Base-by-base conservation (phyloP, 2,113 vertebrate genomes). In the Zosterops borbonicus region DNA sequence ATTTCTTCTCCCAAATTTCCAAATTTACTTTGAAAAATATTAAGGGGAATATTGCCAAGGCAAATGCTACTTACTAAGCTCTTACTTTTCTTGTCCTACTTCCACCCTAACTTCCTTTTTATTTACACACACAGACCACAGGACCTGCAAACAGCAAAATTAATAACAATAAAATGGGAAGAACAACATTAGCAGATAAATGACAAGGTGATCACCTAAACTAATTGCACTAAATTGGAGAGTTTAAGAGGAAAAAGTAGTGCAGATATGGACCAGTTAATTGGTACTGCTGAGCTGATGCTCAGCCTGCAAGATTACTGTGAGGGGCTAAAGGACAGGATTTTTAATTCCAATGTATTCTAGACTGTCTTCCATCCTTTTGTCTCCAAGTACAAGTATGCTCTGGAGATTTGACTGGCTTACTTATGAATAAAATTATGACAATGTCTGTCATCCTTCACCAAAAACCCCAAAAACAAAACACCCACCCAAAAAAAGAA, bases 321-420 rank as follows among this genome's bases (percentile, higher is more conserved):
- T 19, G 39, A 33, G 7, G 29, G n/a, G 64, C 60, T n/a, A 21
- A 59, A 67, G 23, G 18, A 81, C 9, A 63, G 11, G 2, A 9
- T 2, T 63, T 86, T 73, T 41, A 50, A 35, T 17, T 42, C 12
- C 37, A 41, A 0, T 28, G 4, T 60, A 80, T 33, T 83, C 47
- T 39, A 62, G 8, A 78, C 42, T 27, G 8, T 52, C 42, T 39
- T 59, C n/a, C 14, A 63, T 14, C 6, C 15, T 77, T 79, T 47
- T 35, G 33, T 14, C 9, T 67, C 24, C 0, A 3, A 28, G 14
- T 9, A 39, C 16, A 55, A 81, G 41, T 9, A 44, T 1, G 1
- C 25, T 60, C 27, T 70, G 17, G 3, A 75, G 27, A 84, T 71
- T 6, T 62, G 29, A 63, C 8, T 29, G 8, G 6, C 9, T 63